Percentiles rank a stretch among this genome's conserved stretches.
Evolutionary conservation across 2,888 invertebrate species (phyloP).

Genomic region (Microctonus brassicae): DNA sequence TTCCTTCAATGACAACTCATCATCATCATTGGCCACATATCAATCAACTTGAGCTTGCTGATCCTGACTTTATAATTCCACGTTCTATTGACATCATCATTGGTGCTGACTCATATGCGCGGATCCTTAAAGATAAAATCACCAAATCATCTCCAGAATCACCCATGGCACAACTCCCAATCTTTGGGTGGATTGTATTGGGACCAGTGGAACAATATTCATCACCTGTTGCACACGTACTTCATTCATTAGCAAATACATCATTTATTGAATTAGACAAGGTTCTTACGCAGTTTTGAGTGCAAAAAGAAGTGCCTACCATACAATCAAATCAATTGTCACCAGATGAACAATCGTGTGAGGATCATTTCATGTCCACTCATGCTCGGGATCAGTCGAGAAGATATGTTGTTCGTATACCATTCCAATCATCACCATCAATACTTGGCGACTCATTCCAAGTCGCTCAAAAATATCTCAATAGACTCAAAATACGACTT

Average conservation of each 20-base stretch:
- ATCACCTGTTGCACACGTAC: background rate
- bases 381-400: background rate
- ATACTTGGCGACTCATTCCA: background rate
- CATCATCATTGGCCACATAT: conserved; percentile 39
- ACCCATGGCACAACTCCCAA: conserved; percentile 35
- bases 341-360: background rate
- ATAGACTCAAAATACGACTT: background rate
- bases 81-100: conserved; percentile 41
- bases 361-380: background rate
- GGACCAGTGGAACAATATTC: conserved; percentile 3
- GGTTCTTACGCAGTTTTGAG: background rate
- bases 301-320: background rate
- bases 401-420: conserved; percentile 2
- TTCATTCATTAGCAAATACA: background rate
- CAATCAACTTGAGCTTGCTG: conserved; percentile 28
- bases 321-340: too few relatives aligned
- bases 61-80: conserved; percentile 39
- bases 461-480: background rate
- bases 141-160: conserved; percentile 15
- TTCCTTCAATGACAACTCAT: background rate
- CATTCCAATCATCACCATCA: background rate
- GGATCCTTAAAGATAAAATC: conserved; percentile 29
- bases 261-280: background rate
- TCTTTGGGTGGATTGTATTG: conserved; percentile 34
- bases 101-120: conserved; percentile 39